Evolutionary conservation across 2,797 vertebrate genomes (phyloP).

Genomic region (Fratercula arctica): DNA sequence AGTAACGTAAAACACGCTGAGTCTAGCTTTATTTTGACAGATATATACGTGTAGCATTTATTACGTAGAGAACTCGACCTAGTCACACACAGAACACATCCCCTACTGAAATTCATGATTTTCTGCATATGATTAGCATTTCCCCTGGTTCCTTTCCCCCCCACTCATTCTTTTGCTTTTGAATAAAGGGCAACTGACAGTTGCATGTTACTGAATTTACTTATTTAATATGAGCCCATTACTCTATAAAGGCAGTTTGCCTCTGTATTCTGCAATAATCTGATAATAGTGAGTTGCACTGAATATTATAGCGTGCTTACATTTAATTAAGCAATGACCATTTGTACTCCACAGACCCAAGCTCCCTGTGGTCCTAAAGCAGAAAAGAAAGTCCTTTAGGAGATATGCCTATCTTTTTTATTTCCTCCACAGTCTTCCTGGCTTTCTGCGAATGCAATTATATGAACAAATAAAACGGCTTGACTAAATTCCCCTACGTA

Average conservation of each 20-base stretch:
- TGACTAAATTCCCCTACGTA: conserved; percentile 73
- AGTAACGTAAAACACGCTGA: background rate
- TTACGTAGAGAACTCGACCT: background rate
- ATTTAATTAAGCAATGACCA: conserved; percentile 80
- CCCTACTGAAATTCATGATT: background rate
- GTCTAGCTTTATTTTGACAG: background rate
- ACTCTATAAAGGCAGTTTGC: conserved; percentile 6
- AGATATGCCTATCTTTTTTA: conserved; percentile 74
- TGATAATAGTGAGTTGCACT: conserved; percentile 76
- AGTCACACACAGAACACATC: background rate
- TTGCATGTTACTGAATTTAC: conserved; percentile 30
- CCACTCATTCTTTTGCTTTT: conserved; percentile 1
- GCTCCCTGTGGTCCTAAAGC: conserved; percentile 68
- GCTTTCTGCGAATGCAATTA: conserved; percentile 81
- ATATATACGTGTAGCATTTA: background rate
- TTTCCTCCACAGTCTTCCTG: conserved; percentile 64
- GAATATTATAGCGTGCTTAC: conserved; percentile 76
- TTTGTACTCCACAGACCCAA: conserved; percentile 68
- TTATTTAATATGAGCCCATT: conserved; percentile 22
- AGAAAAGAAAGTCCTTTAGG: conserved; percentile 73
- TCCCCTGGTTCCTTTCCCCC: background rate
- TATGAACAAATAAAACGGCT: conserved; percentile 79
- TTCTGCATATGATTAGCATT: background rate
- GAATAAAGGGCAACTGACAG: conserved; percentile 34
- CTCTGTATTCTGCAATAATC: conserved; percentile 65